Base-by-base conservation (phyloP, 2,797 vertebrate species). In the Amphiprion clarkii region DNA sequence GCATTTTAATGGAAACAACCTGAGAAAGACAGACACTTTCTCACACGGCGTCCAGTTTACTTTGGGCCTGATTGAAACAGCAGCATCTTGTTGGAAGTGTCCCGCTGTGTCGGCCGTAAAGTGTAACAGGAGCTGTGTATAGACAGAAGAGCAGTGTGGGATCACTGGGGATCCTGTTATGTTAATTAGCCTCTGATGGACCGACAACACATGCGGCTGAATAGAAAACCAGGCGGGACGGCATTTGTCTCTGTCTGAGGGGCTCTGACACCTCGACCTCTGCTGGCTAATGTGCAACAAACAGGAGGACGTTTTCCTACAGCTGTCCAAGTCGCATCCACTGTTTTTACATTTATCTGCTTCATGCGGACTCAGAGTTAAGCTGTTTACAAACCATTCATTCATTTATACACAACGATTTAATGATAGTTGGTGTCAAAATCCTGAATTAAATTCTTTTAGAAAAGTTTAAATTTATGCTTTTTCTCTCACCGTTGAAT, bases 131-230 rank as follows among this genome's bases (percentile, higher is more conserved):
- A 97, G 91, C 95, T 68, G 88, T 83, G 88, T 89, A 93, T 80
- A 92, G 94, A 91, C 88, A 94, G 83, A 87, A 71, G 84, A 90
- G 91, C 92, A 93, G 92, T 94, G 94, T 85, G 86, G 88, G 92
- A 95, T 92, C 94, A 84, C 90, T 88, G 92, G 90, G 93, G 94
- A 86, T 92, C 93, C 96, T 98, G 96, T 93, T 97, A 96, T 96
- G 95, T 96, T 97, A 97, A 97, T 97, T 96, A 97, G 95, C 89
- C 77, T 92, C 90, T 97, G 96, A 98, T 96, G 95, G 96, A 96
- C 94, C 87, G 92, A 92, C 93, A 96, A 96, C 96, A 97, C 95
- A 92, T 98, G 97, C 94, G 65, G 83, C 90, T 92, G 93, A 96
- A 94, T 87, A 87, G 88, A 93, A 93, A 95, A 95, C 89, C 95